phyloP scores from a whole-genome alignment of 1,140 invertebrate species.

The Drosophila pruinosa region DNA sequence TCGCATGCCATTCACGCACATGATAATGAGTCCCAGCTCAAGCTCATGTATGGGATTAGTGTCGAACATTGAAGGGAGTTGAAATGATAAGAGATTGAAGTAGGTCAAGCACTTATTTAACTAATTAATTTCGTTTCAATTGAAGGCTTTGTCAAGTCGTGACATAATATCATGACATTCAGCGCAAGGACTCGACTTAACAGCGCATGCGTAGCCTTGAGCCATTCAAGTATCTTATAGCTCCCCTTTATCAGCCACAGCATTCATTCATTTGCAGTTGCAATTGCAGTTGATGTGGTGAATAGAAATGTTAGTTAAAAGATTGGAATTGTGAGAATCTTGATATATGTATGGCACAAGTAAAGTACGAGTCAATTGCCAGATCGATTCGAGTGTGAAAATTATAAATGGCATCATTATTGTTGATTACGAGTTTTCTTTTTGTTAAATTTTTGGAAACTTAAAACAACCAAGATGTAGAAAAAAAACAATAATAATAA shows the following conservation, averaged over 20 bases:
- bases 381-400: not conserved
- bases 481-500: not conserved
- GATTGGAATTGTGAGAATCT: not conserved
- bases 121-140: not conserved
- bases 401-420: slow-evolving; percentile 2
- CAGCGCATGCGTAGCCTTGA: slow-evolving; percentile 45
- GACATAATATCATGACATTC: slow-evolving; percentile 33
- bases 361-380: not conserved
- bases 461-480: not conserved
- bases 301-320: not conserved
- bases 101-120: not conserved
- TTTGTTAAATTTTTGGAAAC: not conserved
- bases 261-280: not conserved
- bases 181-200: slow-evolving; percentile 1
- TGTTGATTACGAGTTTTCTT: not conserved
- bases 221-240: not conserved
- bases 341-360: not conserved
- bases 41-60: not conserved
- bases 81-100: not conserved
- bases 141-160: not conserved
- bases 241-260: not conserved
- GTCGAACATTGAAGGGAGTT: not conserved
- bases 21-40: not conserved
- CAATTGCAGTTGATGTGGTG: slow-evolving; percentile 7
- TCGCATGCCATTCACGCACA: not conserved